A percentile compares a stretch with the other conserved stretches of the same genome.
These are phyloP conservation scores for Phylloscopus trochiloides DNA, from an alignment of 2,113 vertebrate genomes.

Conservation along the genomic window DNA sequence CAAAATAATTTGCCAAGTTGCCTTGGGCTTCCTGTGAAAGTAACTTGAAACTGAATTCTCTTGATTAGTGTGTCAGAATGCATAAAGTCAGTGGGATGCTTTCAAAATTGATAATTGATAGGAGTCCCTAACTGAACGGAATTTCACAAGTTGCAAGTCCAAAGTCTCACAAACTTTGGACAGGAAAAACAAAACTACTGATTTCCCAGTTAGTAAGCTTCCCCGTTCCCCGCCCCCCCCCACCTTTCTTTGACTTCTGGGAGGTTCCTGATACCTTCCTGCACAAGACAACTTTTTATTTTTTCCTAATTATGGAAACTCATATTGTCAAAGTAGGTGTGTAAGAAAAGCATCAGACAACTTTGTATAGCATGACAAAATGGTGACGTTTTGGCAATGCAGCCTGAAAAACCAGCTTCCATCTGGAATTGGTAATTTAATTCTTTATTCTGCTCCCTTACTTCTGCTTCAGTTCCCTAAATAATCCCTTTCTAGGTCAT, in stretches of 20 bases:
- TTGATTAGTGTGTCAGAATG: neutral
- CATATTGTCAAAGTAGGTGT: neutral
- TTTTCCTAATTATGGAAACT: neutral
- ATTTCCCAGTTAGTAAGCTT: neutral
- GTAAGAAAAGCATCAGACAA: neutral
- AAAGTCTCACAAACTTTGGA: neutral
- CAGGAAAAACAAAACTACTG: neutral
- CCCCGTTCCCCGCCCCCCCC: accelerated
- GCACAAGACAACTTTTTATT: neutral
- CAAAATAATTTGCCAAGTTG: neutral
- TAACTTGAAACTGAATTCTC: neutral
- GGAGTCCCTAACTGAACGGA: neutral
- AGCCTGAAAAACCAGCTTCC: neutral
- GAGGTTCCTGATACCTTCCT: neutral
- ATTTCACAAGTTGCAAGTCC: neutral
- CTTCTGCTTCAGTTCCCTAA: neutral
- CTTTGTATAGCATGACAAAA: neutral
- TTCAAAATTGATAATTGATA: neutral
- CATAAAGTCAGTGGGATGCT: neutral
- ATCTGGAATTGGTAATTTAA: neutral
- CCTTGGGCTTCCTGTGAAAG: neutral
- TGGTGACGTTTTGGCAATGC: neutral
- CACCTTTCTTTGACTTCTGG: neutral
- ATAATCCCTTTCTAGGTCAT: neutral
- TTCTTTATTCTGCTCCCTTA: neutral